Conservation (phyloP, 1,140 invertebrate species). For the Cydia strobilella region DNA sequence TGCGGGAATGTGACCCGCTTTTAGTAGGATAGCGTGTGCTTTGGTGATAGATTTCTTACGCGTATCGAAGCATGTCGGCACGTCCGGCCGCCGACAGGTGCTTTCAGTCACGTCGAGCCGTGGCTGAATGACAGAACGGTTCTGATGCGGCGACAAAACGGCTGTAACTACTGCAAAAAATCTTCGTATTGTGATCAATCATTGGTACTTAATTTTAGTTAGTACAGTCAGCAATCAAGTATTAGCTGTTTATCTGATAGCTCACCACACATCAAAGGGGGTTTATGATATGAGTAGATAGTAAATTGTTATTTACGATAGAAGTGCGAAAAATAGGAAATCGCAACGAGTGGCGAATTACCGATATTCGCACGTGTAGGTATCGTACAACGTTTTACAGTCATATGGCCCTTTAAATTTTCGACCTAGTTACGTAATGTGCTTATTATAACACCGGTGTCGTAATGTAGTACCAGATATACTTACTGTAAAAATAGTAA, state of each 20-base stretch:
- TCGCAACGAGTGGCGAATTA: too few species aligned
- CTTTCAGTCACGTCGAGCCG: constrained; percentile 56
- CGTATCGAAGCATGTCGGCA: constrained; percentile 55
- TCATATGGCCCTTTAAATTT: too few species aligned
- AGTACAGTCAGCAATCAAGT: neutral
- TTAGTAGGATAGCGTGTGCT: constrained; percentile 26
- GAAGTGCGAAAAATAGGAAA: too few species aligned
- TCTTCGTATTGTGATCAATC: neutral
- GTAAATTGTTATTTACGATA: too few species aligned
- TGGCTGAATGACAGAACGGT: constrained; percentile 48
- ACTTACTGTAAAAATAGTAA: too few species aligned
- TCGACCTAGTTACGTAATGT: too few species aligned
- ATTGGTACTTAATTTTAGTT: neutral
- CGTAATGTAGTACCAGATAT: too few species aligned
- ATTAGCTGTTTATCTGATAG: neutral
- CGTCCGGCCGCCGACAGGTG: constrained; percentile 53
- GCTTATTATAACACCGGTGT: too few species aligned
- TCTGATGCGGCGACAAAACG: constrained; percentile 39
- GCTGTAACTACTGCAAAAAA: constrained; percentile 33
- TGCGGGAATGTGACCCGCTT: neutral
- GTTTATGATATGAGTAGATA: too few species aligned
- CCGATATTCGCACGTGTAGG: too few species aligned
- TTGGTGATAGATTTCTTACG: constrained; percentile 37
- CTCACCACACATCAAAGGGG: too few species aligned
- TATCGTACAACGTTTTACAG: too few species aligned